These are phyloP conservation scores for Dryomyza anilis DNA, from an alignment of 2,888 invertebrate genomes.

Conservation along the genomic window DNA sequence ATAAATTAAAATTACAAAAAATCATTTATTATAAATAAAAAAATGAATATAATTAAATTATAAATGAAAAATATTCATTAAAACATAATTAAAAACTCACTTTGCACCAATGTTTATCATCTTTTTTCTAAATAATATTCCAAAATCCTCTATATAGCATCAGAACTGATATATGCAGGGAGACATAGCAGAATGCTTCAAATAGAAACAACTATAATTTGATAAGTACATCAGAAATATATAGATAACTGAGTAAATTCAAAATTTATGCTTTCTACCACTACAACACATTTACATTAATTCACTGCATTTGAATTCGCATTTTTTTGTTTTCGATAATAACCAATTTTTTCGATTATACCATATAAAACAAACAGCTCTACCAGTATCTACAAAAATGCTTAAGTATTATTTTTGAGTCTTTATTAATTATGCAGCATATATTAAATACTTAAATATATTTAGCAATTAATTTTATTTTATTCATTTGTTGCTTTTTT, in stretches of 20 bases:
- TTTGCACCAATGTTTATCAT: slow-evolving; percentile 50
- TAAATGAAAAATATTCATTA: not conserved
- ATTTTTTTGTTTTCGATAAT: too few species aligned
- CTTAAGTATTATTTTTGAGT: not conserved
- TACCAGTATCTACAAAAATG: too few species aligned
- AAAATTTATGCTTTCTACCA: not conserved
- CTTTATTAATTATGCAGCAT: not conserved
- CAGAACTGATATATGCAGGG: slow-evolving; percentile 31
- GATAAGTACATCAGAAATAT: too few species aligned
- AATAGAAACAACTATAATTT: not conserved
- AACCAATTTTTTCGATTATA: too few species aligned
- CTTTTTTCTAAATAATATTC: slow-evolving; percentile 34
- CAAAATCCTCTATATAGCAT: slow-evolving; percentile 20
- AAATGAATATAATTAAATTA: too few species aligned
- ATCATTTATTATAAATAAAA: too few species aligned
- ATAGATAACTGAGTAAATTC: too few species aligned
- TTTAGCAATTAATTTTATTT: not conserved
- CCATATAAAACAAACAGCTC: too few species aligned
- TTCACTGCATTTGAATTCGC: not conserved
- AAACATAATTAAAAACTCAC: not conserved
- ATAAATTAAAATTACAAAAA: too few species aligned
- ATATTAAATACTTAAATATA: not conserved
- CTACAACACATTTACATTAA: not conserved
- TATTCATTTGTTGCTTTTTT: slow-evolving; percentile 10
- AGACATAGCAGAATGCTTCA: slow-evolving; percentile 27